phyloP scores from a whole-genome alignment of 2,888 invertebrate species.

The Onthophagus sagittarius region DNA sequence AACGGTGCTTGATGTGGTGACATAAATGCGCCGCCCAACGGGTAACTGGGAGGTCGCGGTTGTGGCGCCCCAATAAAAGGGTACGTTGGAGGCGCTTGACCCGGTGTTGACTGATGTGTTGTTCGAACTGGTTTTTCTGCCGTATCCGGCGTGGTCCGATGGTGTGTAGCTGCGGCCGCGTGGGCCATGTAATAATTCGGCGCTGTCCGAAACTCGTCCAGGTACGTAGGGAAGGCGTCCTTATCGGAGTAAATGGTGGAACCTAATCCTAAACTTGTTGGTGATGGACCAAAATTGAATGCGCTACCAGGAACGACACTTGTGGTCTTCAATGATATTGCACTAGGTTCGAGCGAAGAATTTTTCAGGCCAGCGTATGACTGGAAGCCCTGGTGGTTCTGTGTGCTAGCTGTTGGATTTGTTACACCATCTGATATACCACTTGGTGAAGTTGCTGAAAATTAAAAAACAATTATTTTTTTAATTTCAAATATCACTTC shows the following conservation, averaged over 20 bases:
- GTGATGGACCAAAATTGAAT: constrained; percentile 75
- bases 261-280: constrained; percentile 55
- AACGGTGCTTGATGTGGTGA: constrained; percentile 50
- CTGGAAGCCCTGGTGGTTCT: constrained; percentile 53
- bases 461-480: background rate
- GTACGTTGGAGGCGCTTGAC: constrained; percentile 48
- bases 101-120: constrained; percentile 49
- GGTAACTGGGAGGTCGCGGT: constrained; percentile 57
- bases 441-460: constrained; percentile 26
- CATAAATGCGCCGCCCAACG: constrained; percentile 59
- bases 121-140: constrained; percentile 42
- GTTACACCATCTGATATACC: constrained; percentile 24
- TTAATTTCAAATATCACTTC: background rate
- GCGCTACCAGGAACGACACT: constrained; percentile 78
- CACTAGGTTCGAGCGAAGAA: constrained; percentile 44
- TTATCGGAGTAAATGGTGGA: constrained; percentile 61
- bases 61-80: constrained; percentile 62
- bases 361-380: constrained; percentile 57
- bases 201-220: constrained; percentile 64
- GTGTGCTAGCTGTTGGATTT: constrained; percentile 35
- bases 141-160: constrained; percentile 51
- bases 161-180: constrained; percentile 50
- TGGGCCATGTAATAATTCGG: constrained; percentile 58
- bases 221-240: constrained; percentile 63
- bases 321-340: constrained; percentile 62